Conservation (phyloP, 2,888 invertebrate genomes). For the Eupeodes latifasciatus region DNA sequence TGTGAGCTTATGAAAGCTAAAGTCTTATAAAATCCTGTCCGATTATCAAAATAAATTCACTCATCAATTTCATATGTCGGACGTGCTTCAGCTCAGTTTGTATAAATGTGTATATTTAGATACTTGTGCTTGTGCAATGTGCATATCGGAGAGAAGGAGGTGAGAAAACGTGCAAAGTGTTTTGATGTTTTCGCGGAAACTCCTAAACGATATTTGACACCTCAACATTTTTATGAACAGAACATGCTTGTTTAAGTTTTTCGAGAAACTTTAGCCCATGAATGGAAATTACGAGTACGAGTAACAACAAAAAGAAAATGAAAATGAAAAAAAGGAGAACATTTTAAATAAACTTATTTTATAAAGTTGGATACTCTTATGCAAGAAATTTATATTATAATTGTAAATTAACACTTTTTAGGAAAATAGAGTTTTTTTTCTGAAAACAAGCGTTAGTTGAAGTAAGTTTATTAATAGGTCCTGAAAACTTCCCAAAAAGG, state of each 20-base stretch:
- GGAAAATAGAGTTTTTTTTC: too few species aligned
- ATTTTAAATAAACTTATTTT: not conserved
- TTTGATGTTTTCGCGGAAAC: constrained; percentile 66
- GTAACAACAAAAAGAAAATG: not conserved
- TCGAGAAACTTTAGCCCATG: constrained; percentile 21
- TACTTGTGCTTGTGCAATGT: not conserved
- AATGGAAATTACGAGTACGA: constrained; percentile 23
- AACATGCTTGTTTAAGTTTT: constrained; percentile 24
- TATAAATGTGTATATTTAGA: too few species aligned
- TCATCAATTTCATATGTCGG: constrained; percentile 71
- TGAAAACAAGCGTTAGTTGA: too few species aligned
- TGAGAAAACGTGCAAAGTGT: constrained; percentile 69
- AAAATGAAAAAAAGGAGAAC: not conserved
- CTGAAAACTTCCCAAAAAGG: too few species aligned
- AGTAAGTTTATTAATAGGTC: too few species aligned
- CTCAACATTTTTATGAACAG: too few species aligned
- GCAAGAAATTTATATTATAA: not conserved
- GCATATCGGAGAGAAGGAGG: not conserved
- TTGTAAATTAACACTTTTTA: not conserved
- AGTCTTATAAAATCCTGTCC: constrained; percentile 52
- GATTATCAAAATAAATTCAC: constrained; percentile 73
- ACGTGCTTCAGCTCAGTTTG: constrained; percentile 51
- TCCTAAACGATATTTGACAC: constrained; percentile 38
- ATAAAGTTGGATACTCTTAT: not conserved
- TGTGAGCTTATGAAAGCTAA: constrained; percentile 41